A percentile compares a stretch with the other conserved stretches of the same genome.
These are phyloP conservation scores for Prenolepis imparis DNA, from an alignment of 2,888 invertebrate genomes.

Conservation along the genomic window DNA sequence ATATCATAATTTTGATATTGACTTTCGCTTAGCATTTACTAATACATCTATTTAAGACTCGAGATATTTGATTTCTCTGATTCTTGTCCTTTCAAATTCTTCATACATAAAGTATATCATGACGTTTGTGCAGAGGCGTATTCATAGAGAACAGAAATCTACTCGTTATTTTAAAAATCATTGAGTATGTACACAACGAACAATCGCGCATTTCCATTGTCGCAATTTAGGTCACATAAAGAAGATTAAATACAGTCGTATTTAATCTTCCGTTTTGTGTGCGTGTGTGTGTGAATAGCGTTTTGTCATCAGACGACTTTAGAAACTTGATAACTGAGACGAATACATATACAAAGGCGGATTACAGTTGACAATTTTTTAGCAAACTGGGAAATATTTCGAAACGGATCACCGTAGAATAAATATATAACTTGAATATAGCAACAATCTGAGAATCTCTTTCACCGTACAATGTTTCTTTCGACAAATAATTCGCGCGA, in stretches of 20 bases:
- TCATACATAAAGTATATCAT: not conserved
- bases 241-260: constrained; percentile 13
- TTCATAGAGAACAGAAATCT: not conserved
- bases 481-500: not conserved
- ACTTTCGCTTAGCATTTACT: not conserved
- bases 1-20: not conserved
- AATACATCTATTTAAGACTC: not conserved
- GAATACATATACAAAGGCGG: not conserved
- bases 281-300: not conserved
- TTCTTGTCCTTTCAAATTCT: not conserved
- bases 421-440: not conserved
- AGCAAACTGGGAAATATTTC: not conserved
- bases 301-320: not conserved
- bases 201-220: constrained; percentile 16
- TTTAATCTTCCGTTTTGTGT: not conserved
- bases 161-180: constrained; percentile 23
- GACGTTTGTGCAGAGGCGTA: not conserved
- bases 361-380: not conserved
- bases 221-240: constrained; percentile 1
- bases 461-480: not conserved
- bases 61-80: not conserved
- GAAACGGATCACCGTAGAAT: not conserved
- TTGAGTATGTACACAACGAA: constrained; percentile 6
- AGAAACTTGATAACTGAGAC: not conserved
- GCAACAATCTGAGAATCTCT: not conserved